Evolutionary conservation across 2,888 invertebrate genomes (phyloP).

Genomic region (Drosophila anomalata): DNA sequence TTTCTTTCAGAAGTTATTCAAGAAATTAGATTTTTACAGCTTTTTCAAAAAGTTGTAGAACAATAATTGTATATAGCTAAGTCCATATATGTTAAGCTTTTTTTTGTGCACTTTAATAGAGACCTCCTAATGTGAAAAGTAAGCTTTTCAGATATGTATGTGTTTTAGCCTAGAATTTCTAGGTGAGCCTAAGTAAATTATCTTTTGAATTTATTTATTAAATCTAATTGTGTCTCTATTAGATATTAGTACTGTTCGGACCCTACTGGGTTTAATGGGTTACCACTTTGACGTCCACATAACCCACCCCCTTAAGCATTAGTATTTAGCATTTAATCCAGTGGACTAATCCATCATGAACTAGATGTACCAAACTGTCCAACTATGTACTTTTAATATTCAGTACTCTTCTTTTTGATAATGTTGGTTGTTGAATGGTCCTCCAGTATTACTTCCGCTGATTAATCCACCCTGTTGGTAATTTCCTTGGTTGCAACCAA

Average conservation of each 20-base stretch:
- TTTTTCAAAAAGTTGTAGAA: too few species aligned
- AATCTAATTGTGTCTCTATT: not conserved
- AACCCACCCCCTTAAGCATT: too few species aligned
- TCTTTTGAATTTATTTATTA: not conserved
- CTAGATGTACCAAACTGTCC: too few species aligned
- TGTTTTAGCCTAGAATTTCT: not conserved
- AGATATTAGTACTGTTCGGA: not conserved
- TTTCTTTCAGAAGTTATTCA: too few species aligned
- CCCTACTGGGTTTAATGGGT: too few species aligned
- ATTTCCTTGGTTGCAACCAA: not conserved
- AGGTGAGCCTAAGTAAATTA: not conserved
- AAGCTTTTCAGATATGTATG: constrained; percentile 10
- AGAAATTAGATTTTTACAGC: too few species aligned
- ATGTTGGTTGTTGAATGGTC: not conserved
- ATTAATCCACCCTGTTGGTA: not conserved
- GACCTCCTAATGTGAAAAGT: constrained; percentile 25
- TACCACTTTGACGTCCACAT: not conserved
- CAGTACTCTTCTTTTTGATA: not conserved
- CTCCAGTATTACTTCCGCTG: not conserved
- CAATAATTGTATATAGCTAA: constrained; percentile 14
- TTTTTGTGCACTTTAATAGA: constrained; percentile 5
- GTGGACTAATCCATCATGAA: too few species aligned
- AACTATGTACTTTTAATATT: too few species aligned
- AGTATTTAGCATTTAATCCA: too few species aligned
- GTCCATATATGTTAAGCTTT: constrained; percentile 9